Base-by-base conservation (phyloP, 2,888 invertebrate species). In the Agonopterix alstromeriana region DNA sequence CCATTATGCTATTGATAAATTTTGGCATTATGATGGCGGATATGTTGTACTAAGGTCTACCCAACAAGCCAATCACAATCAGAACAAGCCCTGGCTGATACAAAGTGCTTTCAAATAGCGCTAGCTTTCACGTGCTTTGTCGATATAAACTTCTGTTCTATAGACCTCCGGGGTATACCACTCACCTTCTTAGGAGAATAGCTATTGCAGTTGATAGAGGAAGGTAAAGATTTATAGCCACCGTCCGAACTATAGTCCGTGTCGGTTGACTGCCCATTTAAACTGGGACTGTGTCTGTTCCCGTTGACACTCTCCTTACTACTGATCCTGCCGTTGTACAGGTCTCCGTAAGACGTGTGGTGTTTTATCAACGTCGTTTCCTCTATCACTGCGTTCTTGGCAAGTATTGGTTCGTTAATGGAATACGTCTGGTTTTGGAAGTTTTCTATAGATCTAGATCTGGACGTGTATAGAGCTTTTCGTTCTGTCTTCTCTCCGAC, bases 191-290 rank as follows among this genome's bases (percentile, higher is more conserved):
- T 86, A 2, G 87, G 81, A 36, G 87, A 80, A 47, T 59, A 57
- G 3, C 65, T 65, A 53, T 71, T 83, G 59, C 78, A 84, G 63
- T 86, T 89, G 48, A 89, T 89, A 9, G 85, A 86, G 1, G 89
- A 89, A 8, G 89, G 89, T n/a, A 89, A 67, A 0, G 89, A 89
- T 54, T 89, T 89, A 70, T 89, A 89, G 1, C 89, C 89, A 1
- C 89, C 87, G 60, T 89, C 89, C 3, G 89, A 89, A 53, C 88
- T 88, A 58, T 89, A 89, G 58, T 89, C 89, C 0, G 88, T 89
- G 57, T 89, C 89, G 0, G 89, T 89, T 11, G 87, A 87, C 54
- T 88, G 88, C 0, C 84, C 86, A 48, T 72, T 85, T 10, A 82
- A 57, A 48, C 83, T 80, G 0, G 88, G 87, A 51, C 87, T 86